A percentile compares a stretch with the other conserved stretches of the same genome.
These are phyloP conservation scores for Drosophila azteca DNA, from an alignment of 1,140 invertebrate genomes.

Conservation along the genomic window DNA sequence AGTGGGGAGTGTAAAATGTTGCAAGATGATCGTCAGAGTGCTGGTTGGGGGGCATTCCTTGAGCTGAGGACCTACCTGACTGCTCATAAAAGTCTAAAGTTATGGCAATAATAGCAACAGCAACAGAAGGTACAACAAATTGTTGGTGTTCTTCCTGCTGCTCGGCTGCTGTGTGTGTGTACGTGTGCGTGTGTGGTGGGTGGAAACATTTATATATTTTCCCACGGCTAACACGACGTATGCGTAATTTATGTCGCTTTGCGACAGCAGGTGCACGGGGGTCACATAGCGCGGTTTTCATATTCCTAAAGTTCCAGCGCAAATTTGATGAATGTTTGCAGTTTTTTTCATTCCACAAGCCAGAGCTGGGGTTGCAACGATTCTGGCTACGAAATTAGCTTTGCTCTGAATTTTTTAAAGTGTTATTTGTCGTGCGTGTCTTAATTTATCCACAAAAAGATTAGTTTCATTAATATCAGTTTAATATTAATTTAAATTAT, in stretches of 20 bases:
- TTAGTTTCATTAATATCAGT: no score
- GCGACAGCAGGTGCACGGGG: constrained; percentile 45
- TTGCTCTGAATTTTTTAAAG: no score
- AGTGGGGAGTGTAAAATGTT: constrained; percentile 20
- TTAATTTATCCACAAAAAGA: no score
- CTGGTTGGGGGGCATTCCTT: not conserved
- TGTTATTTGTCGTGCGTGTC: no score
- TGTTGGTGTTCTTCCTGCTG: constrained; percentile 16
- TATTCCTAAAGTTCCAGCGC: constrained; percentile 60
- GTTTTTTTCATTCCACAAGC: constrained; percentile 4
- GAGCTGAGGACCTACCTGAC: constrained; percentile 8
- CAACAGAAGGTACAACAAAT: constrained; percentile 42
- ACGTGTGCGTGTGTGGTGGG: constrained; percentile 5
- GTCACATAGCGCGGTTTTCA: constrained; percentile 66
- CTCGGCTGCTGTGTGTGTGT: not conserved
- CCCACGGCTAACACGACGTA: constrained; percentile 64
- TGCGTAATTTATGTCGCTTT: constrained; percentile 68
- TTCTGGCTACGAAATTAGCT: no score
- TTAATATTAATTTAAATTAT: no score
- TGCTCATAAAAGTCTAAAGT: constrained; percentile 72
- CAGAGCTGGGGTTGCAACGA: no score
- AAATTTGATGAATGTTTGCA: constrained; percentile 60
- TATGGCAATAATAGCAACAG: constrained; percentile 48
- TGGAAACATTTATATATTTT: constrained; percentile 56
- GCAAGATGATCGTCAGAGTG: not conserved